Percentiles rank a stretch among this genome's conserved stretches.
phyloP scores from a whole-genome alignment of 2,888 invertebrate genomes.

The Podabrus alpinus region DNA sequence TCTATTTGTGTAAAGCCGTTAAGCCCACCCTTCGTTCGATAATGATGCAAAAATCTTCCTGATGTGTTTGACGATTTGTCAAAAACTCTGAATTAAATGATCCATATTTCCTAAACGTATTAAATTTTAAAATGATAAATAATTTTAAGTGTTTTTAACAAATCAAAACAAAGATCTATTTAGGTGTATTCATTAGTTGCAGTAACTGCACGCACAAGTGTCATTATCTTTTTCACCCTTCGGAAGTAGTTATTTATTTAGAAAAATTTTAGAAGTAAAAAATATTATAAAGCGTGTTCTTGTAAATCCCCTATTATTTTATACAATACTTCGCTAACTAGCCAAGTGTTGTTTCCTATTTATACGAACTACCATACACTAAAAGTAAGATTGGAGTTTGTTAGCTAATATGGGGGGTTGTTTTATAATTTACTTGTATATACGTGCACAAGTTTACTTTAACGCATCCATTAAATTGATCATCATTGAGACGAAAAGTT shows the following conservation, averaged over 20 bases:
- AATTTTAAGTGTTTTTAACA: constrained; percentile 6
- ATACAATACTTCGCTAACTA: constrained; percentile 20
- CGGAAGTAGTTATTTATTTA: constrained; percentile 32
- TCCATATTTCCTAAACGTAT: constrained; percentile 21
- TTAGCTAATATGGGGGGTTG: constrained; percentile 8
- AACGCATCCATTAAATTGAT: constrained; percentile 20
- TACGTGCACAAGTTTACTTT: constrained; percentile 8
- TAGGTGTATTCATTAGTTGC: constrained; percentile 35
- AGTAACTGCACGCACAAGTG: constrained; percentile 38
- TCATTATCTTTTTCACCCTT: constrained; percentile 33
- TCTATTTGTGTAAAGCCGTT: constrained; percentile 50
- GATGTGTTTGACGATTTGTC: constrained; percentile 47
- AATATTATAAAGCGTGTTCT: constrained; percentile 12
- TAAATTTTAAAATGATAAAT: constrained; percentile 6
- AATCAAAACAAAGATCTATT: constrained; percentile 32
- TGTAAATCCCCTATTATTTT: constrained; percentile 13
- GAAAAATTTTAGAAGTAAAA: constrained; percentile 21
- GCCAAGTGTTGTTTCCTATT: constrained; percentile 20
- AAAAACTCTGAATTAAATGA: constrained; percentile 38
- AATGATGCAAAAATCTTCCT: constrained; percentile 38
- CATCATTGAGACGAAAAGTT: constrained; percentile 12
- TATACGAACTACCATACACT: too few relatives aligned
- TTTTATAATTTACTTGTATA: constrained; percentile 2
- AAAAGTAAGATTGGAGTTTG: constrained; percentile 14
- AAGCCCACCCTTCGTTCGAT: constrained; percentile 40